phyloP scores from a whole-genome alignment of 2,797 vertebrate species.

The Mormyrus hasselquistii region DNA sequence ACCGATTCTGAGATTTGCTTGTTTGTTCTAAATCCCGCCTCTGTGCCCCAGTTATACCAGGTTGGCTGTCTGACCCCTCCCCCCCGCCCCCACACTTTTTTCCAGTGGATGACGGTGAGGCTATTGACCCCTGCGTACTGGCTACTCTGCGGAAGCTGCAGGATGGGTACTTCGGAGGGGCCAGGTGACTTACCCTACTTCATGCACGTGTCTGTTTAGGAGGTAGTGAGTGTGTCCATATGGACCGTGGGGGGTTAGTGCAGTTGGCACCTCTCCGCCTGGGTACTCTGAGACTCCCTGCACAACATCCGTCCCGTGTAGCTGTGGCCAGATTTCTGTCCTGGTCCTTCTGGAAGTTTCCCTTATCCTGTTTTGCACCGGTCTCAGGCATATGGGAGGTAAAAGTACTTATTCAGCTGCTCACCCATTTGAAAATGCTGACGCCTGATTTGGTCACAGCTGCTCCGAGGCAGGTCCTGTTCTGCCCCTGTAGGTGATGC shows the following conservation, averaged over 20 bases:
- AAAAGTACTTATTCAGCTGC: background rate
- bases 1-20: slow-evolving; percentile 43
- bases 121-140: slow-evolving; percentile 84
- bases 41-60: background rate
- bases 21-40: background rate
- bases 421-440: background rate
- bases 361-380: background rate
- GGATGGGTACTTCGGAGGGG: slow-evolving; percentile 93
- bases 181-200: slow-evolving; percentile 62
- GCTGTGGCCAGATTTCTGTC: background rate
- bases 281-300: background rate
- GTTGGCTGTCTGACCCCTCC: background rate
- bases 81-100: slow-evolving; percentile 23
- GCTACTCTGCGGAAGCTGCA: slow-evolving; percentile 87
- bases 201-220: background rate
- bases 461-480: background rate
- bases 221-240: background rate
- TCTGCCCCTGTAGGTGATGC: background rate
- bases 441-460: background rate
- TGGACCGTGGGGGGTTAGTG: background rate
- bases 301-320: background rate
- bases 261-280: background rate
- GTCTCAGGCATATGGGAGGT: background rate
- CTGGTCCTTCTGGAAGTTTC: background rate
- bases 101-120: slow-evolving; percentile 80